Base-by-base conservation (phyloP, 2,888 invertebrate genomes). In the Nyleta sp. region DNA sequence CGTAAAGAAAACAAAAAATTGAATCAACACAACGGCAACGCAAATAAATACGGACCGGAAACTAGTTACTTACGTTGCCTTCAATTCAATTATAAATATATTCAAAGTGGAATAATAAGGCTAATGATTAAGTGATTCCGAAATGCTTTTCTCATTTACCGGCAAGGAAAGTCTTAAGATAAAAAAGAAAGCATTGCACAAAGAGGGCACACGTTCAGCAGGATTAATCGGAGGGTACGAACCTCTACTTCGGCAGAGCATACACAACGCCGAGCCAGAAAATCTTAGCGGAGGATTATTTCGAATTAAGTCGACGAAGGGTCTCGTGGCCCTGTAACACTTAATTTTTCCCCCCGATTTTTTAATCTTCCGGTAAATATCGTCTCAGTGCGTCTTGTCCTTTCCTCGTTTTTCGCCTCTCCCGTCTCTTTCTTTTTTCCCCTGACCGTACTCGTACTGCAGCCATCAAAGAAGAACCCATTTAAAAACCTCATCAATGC, bases 401-500 rank as follows among this genome's bases (percentile, higher is more conserved):
- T 79, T 80, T 78, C 67, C 53, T 67, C 77, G 52, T 74, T 68
- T 50, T 60, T 59, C 59, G 53, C 55, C 55, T 28, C 60, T 71
- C 59, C 33, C 76, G 68, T 71, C 72, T 72, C 65, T 75, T 59
- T 73, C 80, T 83, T 82, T 82, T 64, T 72, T 82, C 76, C 71
- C 78, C 75, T 70, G 81, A 71, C 81, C 80, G 81, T 80, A 68
- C 81, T 79, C 82, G 74, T 73, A 75, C 80, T 62, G 64, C 81
- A 82, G 82, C 85, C 89, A 90, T 91, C 90, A 91, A 91, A 91
- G 89, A 87, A 89, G 90, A 91, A 91, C 90, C 90, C 90, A 91
- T 91, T 91, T 91, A 91, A 91, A 91, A 91, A 91, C 91, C 91
- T 91, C 91, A 91, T 91, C 91, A 91, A 91, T 91, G 91, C 88